Evolutionary conservation across 2,797 vertebrate species (phyloP).

Genomic region (Taeniopygia guttata): DNA sequence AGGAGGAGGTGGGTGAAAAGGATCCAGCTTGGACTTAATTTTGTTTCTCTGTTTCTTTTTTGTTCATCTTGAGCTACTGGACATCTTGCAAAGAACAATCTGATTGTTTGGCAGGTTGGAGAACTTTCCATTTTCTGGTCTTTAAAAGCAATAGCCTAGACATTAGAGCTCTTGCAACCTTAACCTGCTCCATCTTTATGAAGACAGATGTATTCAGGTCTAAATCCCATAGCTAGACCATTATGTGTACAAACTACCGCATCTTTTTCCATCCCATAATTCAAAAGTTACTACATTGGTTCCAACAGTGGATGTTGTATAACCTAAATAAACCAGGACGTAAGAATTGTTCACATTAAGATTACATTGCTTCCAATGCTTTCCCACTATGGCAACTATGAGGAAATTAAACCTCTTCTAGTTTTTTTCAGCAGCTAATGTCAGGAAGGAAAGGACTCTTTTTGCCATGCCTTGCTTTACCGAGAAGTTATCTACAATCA

Average conservation of each 20-base stretch:
- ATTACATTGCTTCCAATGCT: accelerated
- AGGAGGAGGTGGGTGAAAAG: background rate
- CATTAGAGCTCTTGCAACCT: background rate
- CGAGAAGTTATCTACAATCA: background rate
- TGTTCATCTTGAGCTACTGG: background rate
- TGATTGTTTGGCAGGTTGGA: background rate
- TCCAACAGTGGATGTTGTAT: background rate
- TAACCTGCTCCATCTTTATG: background rate
- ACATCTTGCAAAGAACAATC: background rate
- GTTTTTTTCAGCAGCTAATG: background rate
- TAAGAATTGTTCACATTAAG: background rate
- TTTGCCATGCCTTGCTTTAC: background rate
- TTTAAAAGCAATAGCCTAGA: background rate
- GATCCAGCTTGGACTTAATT: background rate
- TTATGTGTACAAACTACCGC: background rate
- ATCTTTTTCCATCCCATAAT: background rate
- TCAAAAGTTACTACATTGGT: accelerated
- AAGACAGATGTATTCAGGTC: background rate
- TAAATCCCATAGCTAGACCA: background rate
- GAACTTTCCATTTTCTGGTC: background rate
- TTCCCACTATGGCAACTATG: background rate
- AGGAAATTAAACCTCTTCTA: background rate
- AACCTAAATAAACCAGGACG: background rate
- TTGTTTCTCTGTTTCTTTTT: background rate
- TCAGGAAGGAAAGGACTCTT: background rate